Percentiles rank a stretch among this genome's conserved stretches.
Evolutionary conservation across 2,797 vertebrate species (phyloP).

Genomic region (Enteromius mattozi): DNA sequence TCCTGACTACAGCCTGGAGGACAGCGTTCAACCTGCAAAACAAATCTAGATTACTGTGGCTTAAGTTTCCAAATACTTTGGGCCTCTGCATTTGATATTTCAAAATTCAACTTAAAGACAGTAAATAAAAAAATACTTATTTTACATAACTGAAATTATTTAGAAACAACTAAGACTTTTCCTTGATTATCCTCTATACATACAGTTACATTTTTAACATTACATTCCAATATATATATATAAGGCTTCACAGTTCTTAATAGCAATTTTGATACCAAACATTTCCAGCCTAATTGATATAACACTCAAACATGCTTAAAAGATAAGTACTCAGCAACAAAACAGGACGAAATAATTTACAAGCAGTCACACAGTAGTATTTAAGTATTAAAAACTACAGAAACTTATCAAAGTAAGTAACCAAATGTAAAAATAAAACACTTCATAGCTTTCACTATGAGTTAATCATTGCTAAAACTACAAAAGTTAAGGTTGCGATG

Average conservation of each 20-base stretch:
- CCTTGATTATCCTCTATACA: too few relatives aligned
- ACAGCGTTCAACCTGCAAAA: not conserved
- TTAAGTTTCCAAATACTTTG: not conserved
- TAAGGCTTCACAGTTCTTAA: too few relatives aligned
- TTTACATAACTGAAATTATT: not conserved
- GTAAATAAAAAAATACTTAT: not conserved
- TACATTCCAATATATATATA: too few relatives aligned
- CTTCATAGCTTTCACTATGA: too few relatives aligned
- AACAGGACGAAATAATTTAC: not conserved
- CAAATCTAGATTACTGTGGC: not conserved
- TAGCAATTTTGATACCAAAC: too few relatives aligned
- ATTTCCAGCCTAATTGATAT: too few relatives aligned
- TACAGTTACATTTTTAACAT: too few relatives aligned
- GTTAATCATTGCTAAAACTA: not conserved
- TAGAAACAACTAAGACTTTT: not conserved
- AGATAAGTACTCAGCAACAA: not conserved
- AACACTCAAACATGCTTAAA: too few relatives aligned
- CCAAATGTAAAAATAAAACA: not conserved
- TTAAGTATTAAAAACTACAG: not conserved
- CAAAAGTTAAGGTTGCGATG: not conserved
- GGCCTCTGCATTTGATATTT: not conserved
- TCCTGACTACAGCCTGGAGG: not conserved
- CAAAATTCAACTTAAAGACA: not conserved
- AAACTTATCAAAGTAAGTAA: not conserved
- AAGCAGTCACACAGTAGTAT: not conserved